Base-by-base conservation (phyloP, 2,797 vertebrate species). In the Sebastes matsubarae region DNA sequence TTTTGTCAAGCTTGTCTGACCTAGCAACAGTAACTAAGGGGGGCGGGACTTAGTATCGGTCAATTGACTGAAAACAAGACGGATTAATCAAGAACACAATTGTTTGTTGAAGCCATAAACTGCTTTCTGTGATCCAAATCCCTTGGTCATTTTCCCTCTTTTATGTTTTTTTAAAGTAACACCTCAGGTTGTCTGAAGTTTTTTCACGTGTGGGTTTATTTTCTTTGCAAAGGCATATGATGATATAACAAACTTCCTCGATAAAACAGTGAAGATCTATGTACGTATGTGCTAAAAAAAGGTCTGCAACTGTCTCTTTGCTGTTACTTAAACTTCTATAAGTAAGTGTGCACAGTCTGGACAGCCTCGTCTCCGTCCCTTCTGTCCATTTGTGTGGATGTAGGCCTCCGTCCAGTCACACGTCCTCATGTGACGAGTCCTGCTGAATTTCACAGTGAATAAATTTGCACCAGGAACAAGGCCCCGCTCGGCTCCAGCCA, bases 381-480 rank as follows among this genome's bases (percentile, higher is more conserved):
- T 92, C 92, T 91, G 93, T 92, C 87, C 88, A 8, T 75, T 46
- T 82, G 81, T 64, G 82, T 82, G 88, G 82, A 81, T 75, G 82
- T n/a, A 73, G 91, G 93, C 88, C 88, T 90, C 72, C 77, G 85
- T 92, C 92, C 93, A 93, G 90, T 91, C 92, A 90, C 92, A 92
- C 91, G 80, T 94, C 86, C 89, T 91, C 88, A 12, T 84, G 83
- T 79, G 88, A 82, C 67, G 75, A 87, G 86, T 92, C 84, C 88
- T 82, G 91, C 81, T 70, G 85, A 93, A 89, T 91, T 92, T 95
- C 92, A 92, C 94, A 90, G 89, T 91, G 93, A 91, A 95, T 94
- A 93, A 92, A 94, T 94, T 94, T 92, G 87, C 94, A 93, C 90
- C 77, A 82, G 87, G 77, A 90, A 91, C 87, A 67, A 86, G 88